Conservation (phyloP, 2,113 vertebrate genomes). For the Donacobius atricapilla region DNA sequence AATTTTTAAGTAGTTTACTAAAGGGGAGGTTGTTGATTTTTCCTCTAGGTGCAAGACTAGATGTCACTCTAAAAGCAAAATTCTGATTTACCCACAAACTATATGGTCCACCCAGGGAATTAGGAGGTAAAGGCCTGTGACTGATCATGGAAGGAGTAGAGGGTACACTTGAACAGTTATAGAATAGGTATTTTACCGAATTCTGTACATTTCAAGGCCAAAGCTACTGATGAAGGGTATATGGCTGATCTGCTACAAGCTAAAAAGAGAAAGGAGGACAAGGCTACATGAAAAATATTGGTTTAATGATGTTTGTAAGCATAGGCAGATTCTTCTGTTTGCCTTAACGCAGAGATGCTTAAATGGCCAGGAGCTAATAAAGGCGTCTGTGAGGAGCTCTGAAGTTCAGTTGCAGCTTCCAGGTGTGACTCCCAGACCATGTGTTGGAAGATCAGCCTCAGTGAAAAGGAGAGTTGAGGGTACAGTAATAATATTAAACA, state of each 20-base stretch:
- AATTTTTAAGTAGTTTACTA: not conserved
- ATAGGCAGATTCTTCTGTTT: not conserved
- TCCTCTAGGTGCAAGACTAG: not conserved
- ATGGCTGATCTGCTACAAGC: not conserved
- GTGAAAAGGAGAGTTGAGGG: not conserved
- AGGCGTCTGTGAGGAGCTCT: not conserved
- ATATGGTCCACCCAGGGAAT: not conserved
- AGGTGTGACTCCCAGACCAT: fast-evolving
- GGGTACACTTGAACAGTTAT: not conserved
- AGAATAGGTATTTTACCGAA: not conserved
- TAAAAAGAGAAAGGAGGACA: not conserved
- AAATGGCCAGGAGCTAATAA: not conserved
- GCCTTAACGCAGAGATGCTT: not conserved
- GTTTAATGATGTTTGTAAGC: not conserved
- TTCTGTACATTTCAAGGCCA: not conserved
- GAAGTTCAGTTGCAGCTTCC: not conserved
- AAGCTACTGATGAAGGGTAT: not conserved
- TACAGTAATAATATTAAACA: not conserved
- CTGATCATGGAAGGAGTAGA: not conserved
- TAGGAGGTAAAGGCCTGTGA: not conserved
- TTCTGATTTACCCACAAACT: not conserved
- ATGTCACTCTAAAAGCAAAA: not conserved
- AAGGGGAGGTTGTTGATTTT: not conserved
- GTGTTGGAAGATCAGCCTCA: not conserved
- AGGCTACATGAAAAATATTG: not conserved